phyloP scores from a whole-genome alignment of 2,113 vertebrate species.

The Atherinomorus stipes region DNA sequence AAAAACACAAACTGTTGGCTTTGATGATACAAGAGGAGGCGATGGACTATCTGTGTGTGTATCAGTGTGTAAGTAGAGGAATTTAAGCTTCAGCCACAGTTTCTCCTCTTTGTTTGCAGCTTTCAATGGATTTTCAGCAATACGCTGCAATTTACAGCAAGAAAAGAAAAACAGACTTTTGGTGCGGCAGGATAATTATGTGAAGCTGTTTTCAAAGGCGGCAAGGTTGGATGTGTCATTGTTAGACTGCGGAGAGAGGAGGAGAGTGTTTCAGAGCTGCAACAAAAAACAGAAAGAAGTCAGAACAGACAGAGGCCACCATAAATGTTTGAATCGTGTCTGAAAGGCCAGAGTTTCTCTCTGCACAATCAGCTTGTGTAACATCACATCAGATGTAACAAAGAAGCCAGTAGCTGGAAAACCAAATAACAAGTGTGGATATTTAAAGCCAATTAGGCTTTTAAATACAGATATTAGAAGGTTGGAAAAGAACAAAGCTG shows the following conservation, averaged over 20 bases:
- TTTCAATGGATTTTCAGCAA: slow-evolving; percentile 59
- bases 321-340: background rate
- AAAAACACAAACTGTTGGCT: slow-evolving; percentile 45
- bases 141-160: slow-evolving; percentile 56
- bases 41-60: slow-evolving; percentile 47
- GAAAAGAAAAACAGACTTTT: slow-evolving; percentile 46
- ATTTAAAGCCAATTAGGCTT: too few relatives aligned
- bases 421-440: background rate
- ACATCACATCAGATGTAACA: background rate
- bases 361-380: background rate
- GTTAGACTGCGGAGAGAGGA: slow-evolving; percentile 12
- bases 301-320: slow-evolving; percentile 7
- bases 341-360: background rate
- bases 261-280: slow-evolving; percentile 15
- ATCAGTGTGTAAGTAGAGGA: slow-evolving; percentile 49
- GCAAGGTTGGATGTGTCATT: slow-evolving; percentile 26
- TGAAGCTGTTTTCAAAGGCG: slow-evolving; percentile 43
- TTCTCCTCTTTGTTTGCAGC: slow-evolving; percentile 57
- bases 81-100: slow-evolving; percentile 47
- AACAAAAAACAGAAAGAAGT: slow-evolving; percentile 33
- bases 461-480: too few relatives aligned
- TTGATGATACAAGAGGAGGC: slow-evolving; percentile 58
- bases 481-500: too few relatives aligned
- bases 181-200: slow-evolving; percentile 55
- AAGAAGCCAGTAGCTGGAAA: background rate